Base-by-base conservation (phyloP, 2,113 vertebrate genomes). In the Spea bombifrons region DNA sequence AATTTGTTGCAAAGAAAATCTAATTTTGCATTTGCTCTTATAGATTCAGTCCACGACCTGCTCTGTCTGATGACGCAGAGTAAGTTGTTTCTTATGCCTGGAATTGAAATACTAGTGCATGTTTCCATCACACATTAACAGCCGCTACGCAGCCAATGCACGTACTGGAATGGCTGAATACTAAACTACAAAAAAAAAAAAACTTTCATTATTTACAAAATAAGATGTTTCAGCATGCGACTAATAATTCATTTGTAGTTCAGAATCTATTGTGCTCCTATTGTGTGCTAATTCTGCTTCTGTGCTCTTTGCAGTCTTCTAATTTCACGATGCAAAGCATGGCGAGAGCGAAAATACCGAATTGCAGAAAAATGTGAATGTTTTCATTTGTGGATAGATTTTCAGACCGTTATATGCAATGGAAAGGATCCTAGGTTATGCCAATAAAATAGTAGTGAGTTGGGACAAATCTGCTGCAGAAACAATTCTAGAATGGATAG, bases 61-160 rank as follows among this genome's bases (percentile, higher is more conserved):
- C 93, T 95, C 93, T 94, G 90, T 97, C 96, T 91, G 94, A 95
- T 91, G 95, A 96, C 84, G 87, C 91, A 85, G 95, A 96, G 96
- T 98, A 97, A 99, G 96, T 98, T 88, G 85, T 10, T 43, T 85
- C 81, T 85, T 86, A 83, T 85, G 75, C 86, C 86, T 74, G 17
- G 80, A 83, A 88, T 73, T 86, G 85, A 85, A 87, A 87, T 84
- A 86, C 81, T 74, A 68, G 64, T 90, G 88, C 91, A 92, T 90
- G 89, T 88, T 87, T 84, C 82, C 81, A 69, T 8, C 59, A 84
- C 85, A 87, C 83, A 83, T 82, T 85, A 90, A 89, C 92, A 91
- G 90, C 87, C 84, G 82, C 82, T 89, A 86, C 86, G 82, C 84
- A 83, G 45, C 75, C 70, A 78, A 79, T 85, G 71, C 82, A 66